phyloP scores from a whole-genome alignment of 2,113 vertebrate genomes.

The Crotophaga sulcirostris region DNA sequence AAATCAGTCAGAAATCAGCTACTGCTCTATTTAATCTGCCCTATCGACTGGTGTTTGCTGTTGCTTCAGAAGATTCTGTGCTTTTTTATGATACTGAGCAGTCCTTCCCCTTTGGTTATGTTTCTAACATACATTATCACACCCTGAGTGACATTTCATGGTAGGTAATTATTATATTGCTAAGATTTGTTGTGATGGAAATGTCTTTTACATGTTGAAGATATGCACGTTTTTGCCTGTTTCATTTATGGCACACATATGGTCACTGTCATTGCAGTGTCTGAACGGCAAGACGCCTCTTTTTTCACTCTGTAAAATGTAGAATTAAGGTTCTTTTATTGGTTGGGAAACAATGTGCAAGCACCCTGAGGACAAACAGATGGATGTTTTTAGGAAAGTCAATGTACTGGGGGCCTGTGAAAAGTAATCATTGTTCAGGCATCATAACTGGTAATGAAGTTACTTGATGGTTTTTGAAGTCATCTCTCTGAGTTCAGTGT shows the following conservation, averaged over 20 bases:
- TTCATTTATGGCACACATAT: accelerated
- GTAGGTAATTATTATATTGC: conserved; percentile 65
- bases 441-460: background rate
- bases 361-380: background rate
- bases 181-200: background rate
- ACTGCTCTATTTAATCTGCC: conserved; percentile 80
- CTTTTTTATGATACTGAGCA: conserved; percentile 95
- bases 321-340: background rate
- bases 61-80: conserved; percentile 94
- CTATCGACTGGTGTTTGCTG: conserved; percentile 94
- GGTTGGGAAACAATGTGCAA: background rate
- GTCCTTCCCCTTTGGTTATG: conserved; percentile 88
- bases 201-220: background rate
- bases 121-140: conserved; percentile 97
- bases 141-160: conserved; percentile 96
- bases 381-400: background rate
- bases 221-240: background rate
- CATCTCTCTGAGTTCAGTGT: background rate
- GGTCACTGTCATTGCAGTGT: background rate
- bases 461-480: background rate
- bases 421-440: background rate
- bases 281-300: background rate
- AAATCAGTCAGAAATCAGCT: conserved; percentile 31
- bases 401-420: background rate
- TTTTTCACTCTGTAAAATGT: background rate